Conservation (phyloP, 2,113 vertebrate genomes). For the Pachyramphus minor region DNA sequence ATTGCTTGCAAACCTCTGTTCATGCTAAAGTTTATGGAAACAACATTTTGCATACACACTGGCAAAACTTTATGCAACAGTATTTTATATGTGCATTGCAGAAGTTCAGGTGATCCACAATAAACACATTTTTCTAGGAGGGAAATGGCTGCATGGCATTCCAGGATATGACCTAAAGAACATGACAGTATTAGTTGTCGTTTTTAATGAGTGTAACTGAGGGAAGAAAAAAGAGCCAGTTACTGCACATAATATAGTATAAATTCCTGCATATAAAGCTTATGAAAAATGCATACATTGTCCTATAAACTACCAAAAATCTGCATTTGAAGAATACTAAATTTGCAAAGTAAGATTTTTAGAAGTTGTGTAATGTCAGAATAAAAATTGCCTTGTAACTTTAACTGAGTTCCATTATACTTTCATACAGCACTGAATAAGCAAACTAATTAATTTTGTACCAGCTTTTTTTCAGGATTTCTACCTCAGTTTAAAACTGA, state of each 20-base stretch:
- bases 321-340: background rate
- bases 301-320: background rate
- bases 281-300: background rate
- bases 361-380: background rate
- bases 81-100: background rate
- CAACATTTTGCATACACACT: background rate
- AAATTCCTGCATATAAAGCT: background rate
- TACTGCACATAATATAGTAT: background rate
- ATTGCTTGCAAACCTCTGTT: background rate
- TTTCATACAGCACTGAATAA: background rate
- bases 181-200: background rate
- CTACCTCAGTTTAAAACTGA: background rate
- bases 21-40: background rate
- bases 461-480: background rate
- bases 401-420: background rate
- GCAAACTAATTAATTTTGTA: background rate
- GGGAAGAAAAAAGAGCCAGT: background rate
- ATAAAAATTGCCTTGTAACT: background rate
- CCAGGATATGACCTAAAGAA: background rate
- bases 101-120: background rate
- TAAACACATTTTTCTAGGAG: background rate
- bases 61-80: background rate
- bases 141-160: background rate
- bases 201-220: background rate
- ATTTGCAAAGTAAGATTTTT: background rate